Conservation (phyloP, 2,113 vertebrate genomes). For the Corythoichthys intestinalis region DNA sequence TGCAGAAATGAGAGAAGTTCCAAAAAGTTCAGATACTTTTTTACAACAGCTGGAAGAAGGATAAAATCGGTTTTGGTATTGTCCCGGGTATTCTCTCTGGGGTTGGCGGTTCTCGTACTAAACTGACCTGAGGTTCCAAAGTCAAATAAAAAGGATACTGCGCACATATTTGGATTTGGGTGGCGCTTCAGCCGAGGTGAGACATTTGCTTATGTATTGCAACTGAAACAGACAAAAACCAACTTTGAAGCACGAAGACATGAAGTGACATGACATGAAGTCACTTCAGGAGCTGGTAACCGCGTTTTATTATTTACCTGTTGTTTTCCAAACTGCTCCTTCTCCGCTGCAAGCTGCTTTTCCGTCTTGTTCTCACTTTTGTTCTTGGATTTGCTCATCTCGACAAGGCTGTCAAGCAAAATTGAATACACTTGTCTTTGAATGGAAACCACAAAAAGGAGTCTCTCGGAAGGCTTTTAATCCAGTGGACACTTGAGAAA, state of each 20-base stretch:
- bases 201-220: constrained; percentile 90
- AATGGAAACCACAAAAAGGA: background rate
- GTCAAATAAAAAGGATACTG: constrained; percentile 83
- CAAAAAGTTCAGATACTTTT: too few relatives aligned
- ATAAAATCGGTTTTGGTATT: too few relatives aligned
- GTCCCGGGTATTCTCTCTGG: too few relatives aligned
- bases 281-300: background rate
- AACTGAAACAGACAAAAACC: constrained; percentile 67
- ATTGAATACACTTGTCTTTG: background rate
- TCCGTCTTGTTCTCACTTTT: constrained; percentile 74
- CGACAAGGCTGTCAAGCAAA: background rate
- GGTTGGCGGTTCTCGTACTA: background rate
- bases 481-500: background rate
- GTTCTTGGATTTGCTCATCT: constrained; percentile 68
- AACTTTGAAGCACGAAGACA: background rate
- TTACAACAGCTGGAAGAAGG: too few relatives aligned
- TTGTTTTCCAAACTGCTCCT: constrained; percentile 71
- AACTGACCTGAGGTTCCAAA: background rate
- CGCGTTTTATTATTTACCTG: constrained; percentile 48
- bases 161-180: constrained; percentile 94
- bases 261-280: background rate
- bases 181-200: constrained; percentile 83
- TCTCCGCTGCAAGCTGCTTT: constrained; percentile 71
- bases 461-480: background rate
- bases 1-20: too few relatives aligned